phyloP scores from a whole-genome alignment of 2,888 invertebrate species.

The Drosophila eohydei region DNA sequence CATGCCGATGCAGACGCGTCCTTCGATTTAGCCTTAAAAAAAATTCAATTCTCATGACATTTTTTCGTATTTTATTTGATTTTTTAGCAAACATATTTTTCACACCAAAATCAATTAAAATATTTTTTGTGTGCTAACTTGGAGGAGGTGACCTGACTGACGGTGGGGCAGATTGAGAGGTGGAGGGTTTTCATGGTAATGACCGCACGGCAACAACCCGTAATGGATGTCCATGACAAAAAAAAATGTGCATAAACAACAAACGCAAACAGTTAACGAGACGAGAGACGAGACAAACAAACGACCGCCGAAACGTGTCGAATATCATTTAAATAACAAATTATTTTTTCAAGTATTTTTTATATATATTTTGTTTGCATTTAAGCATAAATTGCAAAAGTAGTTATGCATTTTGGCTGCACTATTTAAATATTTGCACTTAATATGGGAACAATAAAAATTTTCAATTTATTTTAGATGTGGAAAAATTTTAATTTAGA shows the following conservation, averaged over 20 bases:
- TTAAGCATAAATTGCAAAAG: slow-evolving; percentile 6
- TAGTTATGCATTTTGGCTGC: neutral
- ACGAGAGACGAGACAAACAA: slow-evolving; percentile 30
- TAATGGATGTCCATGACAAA: slow-evolving; percentile 70
- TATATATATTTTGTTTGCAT: neutral
- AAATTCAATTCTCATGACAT: slow-evolving; percentile 30
- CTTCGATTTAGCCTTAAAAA: slow-evolving; percentile 39
- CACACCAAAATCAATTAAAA: slow-evolving; percentile 78
- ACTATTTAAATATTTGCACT: slow-evolving; percentile 2
- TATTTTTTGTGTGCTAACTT: slow-evolving; percentile 60
- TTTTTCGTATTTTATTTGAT: slow-evolving; percentile 31
- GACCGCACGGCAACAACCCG: slow-evolving; percentile 52
- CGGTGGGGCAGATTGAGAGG: neutral
- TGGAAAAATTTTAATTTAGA: neutral
- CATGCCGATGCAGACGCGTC: slow-evolving; percentile 23
- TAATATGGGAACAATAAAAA: neutral
- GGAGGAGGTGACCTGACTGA: slow-evolving; percentile 1
- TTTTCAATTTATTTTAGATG: neutral
- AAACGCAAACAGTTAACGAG: slow-evolving; percentile 56
- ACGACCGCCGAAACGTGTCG: slow-evolving; percentile 36
- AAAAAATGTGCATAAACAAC: slow-evolving; percentile 64
- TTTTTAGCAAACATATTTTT: slow-evolving; percentile 19
- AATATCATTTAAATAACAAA: slow-evolving; percentile 53
- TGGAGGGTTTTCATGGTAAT: slow-evolving; percentile 63
- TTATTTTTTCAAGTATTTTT: slow-evolving; percentile 18